Base-by-base conservation (phyloP, 1,140 invertebrate species). In the Goniozus legneri region DNA sequence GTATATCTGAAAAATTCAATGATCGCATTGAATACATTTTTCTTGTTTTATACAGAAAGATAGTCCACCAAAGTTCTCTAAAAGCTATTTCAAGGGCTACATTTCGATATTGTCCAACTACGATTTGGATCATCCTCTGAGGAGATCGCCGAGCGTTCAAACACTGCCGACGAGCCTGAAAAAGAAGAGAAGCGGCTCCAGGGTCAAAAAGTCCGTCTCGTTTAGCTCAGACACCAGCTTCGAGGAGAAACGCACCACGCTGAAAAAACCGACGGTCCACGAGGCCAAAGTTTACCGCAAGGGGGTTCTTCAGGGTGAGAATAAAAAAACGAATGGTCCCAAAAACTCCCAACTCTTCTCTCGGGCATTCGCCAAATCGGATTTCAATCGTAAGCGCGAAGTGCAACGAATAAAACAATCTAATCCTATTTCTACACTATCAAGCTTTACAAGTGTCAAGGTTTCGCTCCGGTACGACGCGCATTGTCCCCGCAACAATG, bases 141-240 rank as follows among this genome's bases (percentile, higher is more conserved):
- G 19, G 38, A 62, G 41, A 8, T 67, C 52, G 40, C 37, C 59
- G 3, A 64, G 50, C 40, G 58, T 50, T 7, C 56, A 57, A 10
- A 52, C 48, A 1, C 37, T 60, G 3, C 37, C 45, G 3, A 54
- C 42, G 12, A 57, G 58, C 8, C 57, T 54, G 44, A 64, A 55
- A 16, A 65, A 61, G 21, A 59, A 55, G 21, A 41, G 32, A 10
- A 22, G 8, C 27, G 21, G 33, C 10, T 35, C 12, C 2, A 36
- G 54, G 1, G 61, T 66, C 2, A 71, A 71, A 34, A 74, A 74
- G 43, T 71, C 65, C 3, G 73, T 74, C 0, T 74, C 73, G 0
- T 74, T 76, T 52, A 72, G 71, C 38, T 64, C 64, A 6, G 71
- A 73, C 32, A 73, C 73, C 20, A 69, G 65, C 24, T 73, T 73